phyloP scores from a whole-genome alignment of 2,797 vertebrate genomes.

The Platalea minor region DNA sequence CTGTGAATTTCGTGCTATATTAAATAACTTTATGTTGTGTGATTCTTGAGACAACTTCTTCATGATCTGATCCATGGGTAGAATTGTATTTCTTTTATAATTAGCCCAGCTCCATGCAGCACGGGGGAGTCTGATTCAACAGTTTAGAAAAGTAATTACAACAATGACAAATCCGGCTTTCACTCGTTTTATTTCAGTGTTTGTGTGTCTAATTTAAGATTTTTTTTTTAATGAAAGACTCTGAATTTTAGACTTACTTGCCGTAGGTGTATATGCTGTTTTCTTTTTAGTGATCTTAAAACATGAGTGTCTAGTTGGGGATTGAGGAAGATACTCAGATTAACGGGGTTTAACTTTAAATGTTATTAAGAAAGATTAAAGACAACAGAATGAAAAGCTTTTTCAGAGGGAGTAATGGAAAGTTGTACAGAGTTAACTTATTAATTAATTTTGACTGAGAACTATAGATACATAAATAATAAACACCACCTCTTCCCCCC shows the following conservation, averaged over 20 bases:
- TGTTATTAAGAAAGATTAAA: background rate
- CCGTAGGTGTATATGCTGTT: background rate
- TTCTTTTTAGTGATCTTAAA: conserved; percentile 40
- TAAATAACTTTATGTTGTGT: background rate
- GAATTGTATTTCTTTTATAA: background rate
- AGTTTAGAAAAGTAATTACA: conserved; percentile 59
- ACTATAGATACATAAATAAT: background rate
- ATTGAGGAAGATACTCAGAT: conserved; percentile 22
- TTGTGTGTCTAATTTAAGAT: conserved; percentile 33
- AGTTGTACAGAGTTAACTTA: background rate
- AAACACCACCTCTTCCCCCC: background rate
- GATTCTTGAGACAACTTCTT: background rate
- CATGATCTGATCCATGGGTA: background rate
- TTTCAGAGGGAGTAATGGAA: background rate
- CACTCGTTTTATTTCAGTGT: conserved; percentile 29
- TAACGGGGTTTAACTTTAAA: conserved; percentile 13
- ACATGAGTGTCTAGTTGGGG: background rate
- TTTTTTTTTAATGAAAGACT: conserved; percentile 31
- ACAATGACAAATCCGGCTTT: conserved; percentile 15
- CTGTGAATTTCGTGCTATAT: background rate
- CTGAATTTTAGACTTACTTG: background rate
- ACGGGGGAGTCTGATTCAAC: conserved; percentile 31
- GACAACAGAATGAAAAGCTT: background rate
- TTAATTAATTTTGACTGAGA: background rate
- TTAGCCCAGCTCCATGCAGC: conserved; percentile 23